Base-by-base conservation (phyloP, 2,888 invertebrate species). In the Platycheirus albimanus region DNA sequence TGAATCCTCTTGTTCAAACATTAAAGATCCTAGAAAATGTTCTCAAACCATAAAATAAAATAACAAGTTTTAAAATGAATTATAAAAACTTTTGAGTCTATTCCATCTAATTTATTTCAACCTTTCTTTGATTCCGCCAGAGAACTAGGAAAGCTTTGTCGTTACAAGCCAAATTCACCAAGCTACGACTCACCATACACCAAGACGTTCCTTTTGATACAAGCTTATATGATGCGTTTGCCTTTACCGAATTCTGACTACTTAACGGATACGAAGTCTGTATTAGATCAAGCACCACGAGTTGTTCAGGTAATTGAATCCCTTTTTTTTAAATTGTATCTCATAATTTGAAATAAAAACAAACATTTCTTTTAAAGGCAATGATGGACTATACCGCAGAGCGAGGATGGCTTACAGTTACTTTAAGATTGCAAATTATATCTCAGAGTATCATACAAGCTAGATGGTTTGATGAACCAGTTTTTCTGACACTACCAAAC, bases 361-460 rank as follows among this genome's bases (percentile, higher is more conserved):
- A n/a, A n/a, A n/a, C n/a, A 7, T 64, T 47, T 41, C 51, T 52
- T 20, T 76, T 38, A 13, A 91, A 98, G 96, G 98, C 99, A 17
- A 98, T 99, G 97, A 95, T 99, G 87, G 99, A 99, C 91, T 95
- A 97, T 10, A 94, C 95, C 47, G 97, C 98, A 0, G 96, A 98
- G 89, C 93, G 94, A 86, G 98, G 98, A 54, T 99, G 98, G 97
- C 91, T 99, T 6, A 92, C 94, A 4, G 95, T 96, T 1, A 94
- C 97, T 0, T 90, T 99, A 11, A 93, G 93, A 71, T 92, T 96
- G 71, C 95, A 97, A 86, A 92, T 94, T 85, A 86, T 97, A 8
- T 94, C 98, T 92, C 99, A 99, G 91, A 96, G 96, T 93, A 92
- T 98, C 11, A 93, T 98, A 3, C 99, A 99, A 92, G 98, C 96